A percentile compares a stretch with the other conserved stretches of the same genome.
Conservation (phyloP, 1,140 invertebrate species). For the Glossosoma conforme region DNA sequence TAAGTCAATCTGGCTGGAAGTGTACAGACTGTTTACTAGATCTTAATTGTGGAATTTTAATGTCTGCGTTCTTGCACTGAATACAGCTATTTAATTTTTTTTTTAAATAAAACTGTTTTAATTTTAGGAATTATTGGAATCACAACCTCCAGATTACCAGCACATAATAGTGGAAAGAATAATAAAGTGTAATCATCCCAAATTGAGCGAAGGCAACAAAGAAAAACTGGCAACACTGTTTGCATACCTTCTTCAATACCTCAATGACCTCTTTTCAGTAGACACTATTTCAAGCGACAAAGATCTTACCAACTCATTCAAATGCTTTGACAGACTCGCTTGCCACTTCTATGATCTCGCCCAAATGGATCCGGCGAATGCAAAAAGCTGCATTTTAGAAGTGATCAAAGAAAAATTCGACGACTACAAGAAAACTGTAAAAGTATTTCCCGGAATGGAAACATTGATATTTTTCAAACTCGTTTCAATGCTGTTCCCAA, state of each 20-base stretch:
- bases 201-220: conserved; percentile 69
- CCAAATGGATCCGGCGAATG: conserved; percentile 61
- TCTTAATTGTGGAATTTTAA: no score
- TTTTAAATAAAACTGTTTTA: conserved; percentile 16
- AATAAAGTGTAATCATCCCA: conserved; percentile 80
- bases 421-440: conserved; percentile 57
- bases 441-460: conserved; percentile 64
- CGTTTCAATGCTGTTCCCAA: conserved; percentile 71
- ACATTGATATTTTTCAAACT: conserved; percentile 77
- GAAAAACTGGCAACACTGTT: conserved; percentile 68
- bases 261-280: conserved; percentile 59
- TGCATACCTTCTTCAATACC: conserved; percentile 67
- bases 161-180: conserved; percentile 71
- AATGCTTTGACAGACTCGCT: conserved; percentile 57
- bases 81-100: no score
- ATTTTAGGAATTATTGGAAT: conserved; percentile 55
- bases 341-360: conserved; percentile 70
- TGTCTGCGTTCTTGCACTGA: no score
- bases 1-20: no score
- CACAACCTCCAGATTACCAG: conserved; percentile 59
- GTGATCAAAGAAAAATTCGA: conserved; percentile 71
- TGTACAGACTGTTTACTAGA: no score
- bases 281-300: conserved; percentile 46
- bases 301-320: conserved; percentile 52
- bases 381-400: conserved; percentile 60